These are phyloP conservation scores for Temnothorax rugatulus DNA, from an alignment of 2,888 invertebrate genomes.

Conservation along the genomic window DNA sequence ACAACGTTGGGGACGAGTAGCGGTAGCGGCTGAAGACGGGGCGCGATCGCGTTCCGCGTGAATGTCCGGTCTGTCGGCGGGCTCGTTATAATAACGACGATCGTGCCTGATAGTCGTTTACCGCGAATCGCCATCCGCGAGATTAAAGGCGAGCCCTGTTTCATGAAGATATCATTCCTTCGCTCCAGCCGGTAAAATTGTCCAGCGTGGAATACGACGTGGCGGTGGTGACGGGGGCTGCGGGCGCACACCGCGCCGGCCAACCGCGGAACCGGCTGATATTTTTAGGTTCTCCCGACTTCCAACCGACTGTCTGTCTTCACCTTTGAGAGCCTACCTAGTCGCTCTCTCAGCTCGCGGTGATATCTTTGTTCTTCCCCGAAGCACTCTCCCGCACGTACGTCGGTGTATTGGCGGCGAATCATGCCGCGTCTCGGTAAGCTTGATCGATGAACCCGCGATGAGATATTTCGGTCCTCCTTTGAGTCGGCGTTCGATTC, in stretches of 20 bases:
- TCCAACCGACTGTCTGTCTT: slow-evolving; percentile 71
- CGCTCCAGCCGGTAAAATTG: slow-evolving; percentile 71
- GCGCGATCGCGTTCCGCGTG: neutral
- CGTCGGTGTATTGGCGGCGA: slow-evolving; percentile 3
- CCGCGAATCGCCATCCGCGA: slow-evolving; percentile 5
- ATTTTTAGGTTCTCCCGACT: slow-evolving; percentile 73
- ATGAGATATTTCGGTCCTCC: neutral
- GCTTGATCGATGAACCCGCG: slow-evolving; percentile 23
- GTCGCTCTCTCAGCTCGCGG: slow-evolving; percentile 62
- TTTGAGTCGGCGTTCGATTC: neutral
- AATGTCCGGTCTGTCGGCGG: slow-evolving; percentile 37
- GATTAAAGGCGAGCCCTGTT: slow-evolving; percentile 50
- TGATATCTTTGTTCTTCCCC: slow-evolving; percentile 54
- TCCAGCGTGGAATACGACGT: slow-evolving; percentile 57
- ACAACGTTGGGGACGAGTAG: neutral
- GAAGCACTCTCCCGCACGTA: slow-evolving; percentile 1
- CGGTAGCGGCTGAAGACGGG: neutral
- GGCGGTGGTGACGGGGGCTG: slow-evolving; percentile 14
- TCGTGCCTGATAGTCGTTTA: slow-evolving; percentile 4
- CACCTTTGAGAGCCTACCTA: slow-evolving; percentile 71
- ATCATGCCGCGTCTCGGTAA: slow-evolving; percentile 5
- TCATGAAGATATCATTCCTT: slow-evolving; percentile 27
- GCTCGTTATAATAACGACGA: slow-evolving; percentile 18
- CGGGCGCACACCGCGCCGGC: slow-evolving; percentile 58
- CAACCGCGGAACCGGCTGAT: slow-evolving; percentile 65